Percentiles rank a stretch among this genome's conserved stretches.
Conservation (phyloP, 2,888 invertebrate genomes). For the Branchipolynoe longqiensis region DNA sequence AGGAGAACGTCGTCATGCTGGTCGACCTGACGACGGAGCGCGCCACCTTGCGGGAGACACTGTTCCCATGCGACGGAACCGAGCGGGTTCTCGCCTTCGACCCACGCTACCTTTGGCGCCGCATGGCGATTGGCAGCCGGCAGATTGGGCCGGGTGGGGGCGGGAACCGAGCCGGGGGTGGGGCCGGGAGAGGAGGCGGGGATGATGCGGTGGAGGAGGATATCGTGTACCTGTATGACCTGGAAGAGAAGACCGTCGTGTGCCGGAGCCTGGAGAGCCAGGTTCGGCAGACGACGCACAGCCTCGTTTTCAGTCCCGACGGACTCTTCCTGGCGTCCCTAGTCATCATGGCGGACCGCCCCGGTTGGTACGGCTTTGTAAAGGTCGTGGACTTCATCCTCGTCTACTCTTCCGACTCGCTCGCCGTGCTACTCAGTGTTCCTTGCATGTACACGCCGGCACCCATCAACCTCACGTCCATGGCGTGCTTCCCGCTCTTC, state of each 20-base stretch:
- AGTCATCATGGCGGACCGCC: conserved; percentile 8
- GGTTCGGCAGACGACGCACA: conserved; percentile 16
- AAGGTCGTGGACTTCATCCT: conserved; percentile 27
- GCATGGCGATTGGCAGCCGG: background rate
- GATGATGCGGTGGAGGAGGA: no score
- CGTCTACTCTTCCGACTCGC: background rate
- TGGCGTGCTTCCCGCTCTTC: conserved; percentile 25
- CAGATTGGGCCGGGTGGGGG: background rate
- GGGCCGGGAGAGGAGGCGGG: no score
- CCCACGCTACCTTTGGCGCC: conserved; percentile 31
- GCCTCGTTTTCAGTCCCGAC: conserved; percentile 20
- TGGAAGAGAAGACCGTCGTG: conserved; percentile 9
- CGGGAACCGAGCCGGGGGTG: no score
- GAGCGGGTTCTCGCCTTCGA: conserved; percentile 23
- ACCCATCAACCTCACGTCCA: conserved; percentile 21
- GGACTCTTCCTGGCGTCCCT: conserved; percentile 25
- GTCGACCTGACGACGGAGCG: background rate
- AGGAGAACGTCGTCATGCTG: conserved; percentile 22
- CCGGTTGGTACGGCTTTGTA: background rate
- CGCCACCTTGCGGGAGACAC: background rate
- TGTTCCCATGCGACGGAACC: background rate
- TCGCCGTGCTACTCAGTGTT: background rate
- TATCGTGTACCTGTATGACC: conserved; percentile 2
- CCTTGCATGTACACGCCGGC: conserved; percentile 25
- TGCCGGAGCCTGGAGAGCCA: background rate